Evolutionary conservation across 2,888 invertebrate species (phyloP), one percentile per base, ranked within the genome.

Genomic region (Agelastica alni): DNA sequence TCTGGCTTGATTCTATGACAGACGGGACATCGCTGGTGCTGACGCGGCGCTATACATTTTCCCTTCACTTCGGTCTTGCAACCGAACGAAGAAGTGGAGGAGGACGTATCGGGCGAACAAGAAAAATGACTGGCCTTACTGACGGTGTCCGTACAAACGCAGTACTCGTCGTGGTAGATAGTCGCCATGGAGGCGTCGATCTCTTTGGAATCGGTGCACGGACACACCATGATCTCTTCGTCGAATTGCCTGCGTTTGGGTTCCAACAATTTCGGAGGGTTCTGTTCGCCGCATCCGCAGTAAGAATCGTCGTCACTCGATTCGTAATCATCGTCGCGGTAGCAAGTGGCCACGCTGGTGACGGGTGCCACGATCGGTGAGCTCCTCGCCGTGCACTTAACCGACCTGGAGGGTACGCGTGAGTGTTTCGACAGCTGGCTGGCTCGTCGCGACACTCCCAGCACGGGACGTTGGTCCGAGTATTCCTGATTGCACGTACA

Each of bases 311-410:
- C 34, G 34, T 34, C 34, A 34, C 34, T 14, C 14, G 7, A 16
- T 7, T 10, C 9, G 14, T 34, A 14, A 34, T 34, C 14, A 9
- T 7, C 14, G 3, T 34, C 16, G 2, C 16, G 7, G 14, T 34
- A 34, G 14, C 13, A 32, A 12, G 34, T 34, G 1, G 34, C 6
- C 7, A 16, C 34, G 16, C n/a, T 34, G n/a, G 34, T 4, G n/a
- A n/a, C n/a, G 2, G 34, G 16, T 14, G 16, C 3, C 16, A 9
- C 9, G 9, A n/a, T n/a, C n/a, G n/a, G n/a, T n/a, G 9, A 7
- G 14, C 14, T 34, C 16, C 34, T 34, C 14, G 34, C 34, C 16
- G 34, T 34, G n/a, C 34, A 34, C 16, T 34, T 34, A 34, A 34
- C 34, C 14, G 34, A 34, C 16, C 34, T 34, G 4, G 1, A 14